These are phyloP conservation scores for Heliothis subflexa DNA, from an alignment of 1,140 invertebrate species.

Conservation along the genomic window DNA sequence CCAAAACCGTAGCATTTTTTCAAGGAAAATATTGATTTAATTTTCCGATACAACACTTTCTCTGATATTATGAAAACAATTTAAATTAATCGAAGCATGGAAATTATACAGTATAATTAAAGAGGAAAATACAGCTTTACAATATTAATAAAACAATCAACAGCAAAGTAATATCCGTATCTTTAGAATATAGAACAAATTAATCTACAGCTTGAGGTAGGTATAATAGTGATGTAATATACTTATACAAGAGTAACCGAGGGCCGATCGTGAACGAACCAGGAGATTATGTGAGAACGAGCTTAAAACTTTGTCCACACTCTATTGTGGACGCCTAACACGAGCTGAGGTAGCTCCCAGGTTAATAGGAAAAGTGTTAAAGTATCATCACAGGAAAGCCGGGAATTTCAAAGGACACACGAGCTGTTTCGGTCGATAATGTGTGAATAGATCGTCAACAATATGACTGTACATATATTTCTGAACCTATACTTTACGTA, in stretches of 20 bases:
- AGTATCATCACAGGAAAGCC: constrained; percentile 8
- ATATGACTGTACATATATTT: no score
- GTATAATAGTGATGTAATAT: neutral
- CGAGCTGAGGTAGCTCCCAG: constrained; percentile 18
- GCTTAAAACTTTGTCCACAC: constrained; percentile 41
- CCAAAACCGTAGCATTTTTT: neutral
- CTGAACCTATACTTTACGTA: no score
- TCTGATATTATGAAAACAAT: no score
- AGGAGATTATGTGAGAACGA: constrained; percentile 38
- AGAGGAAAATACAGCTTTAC: neutral
- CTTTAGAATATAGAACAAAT: constrained; percentile 14
- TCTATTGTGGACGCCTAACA: constrained; percentile 37
- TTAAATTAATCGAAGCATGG: no score
- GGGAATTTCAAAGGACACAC: constrained; percentile 12
- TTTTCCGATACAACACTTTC: no score
- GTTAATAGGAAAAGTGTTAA: constrained; percentile 42
- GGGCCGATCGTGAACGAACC: constrained; percentile 12
- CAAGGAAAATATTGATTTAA: no score
- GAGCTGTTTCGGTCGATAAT: neutral
- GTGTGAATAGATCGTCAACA: no score
- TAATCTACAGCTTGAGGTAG: neutral
- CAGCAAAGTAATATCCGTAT: neutral
- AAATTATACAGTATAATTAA: no score
- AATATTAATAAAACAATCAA: neutral
- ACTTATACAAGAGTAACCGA: constrained; percentile 8